phyloP scores from a whole-genome alignment of 2,888 invertebrate species.

The Agrotis exclamationis region DNA sequence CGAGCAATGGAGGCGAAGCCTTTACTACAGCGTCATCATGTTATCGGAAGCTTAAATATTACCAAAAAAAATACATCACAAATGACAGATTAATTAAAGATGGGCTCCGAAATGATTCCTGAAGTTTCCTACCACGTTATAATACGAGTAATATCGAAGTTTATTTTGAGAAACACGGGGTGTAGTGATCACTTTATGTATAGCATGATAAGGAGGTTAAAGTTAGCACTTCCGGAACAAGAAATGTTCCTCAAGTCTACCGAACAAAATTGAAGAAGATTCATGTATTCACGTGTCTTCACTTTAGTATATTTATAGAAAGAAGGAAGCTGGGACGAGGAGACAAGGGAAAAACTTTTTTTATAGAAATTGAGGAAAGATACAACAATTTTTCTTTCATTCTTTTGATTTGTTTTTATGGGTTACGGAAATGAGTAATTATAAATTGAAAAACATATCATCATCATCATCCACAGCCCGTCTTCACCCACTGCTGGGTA shows the following conservation, averaged over 20 bases:
- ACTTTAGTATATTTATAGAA: not conserved
- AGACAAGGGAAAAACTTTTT: not conserved
- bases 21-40: too few relatives aligned
- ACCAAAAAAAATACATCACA: too few relatives aligned
- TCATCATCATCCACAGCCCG: too few relatives aligned
- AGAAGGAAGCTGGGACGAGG: not conserved
- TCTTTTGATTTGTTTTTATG: not conserved
- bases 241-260: not conserved
- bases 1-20: too few relatives aligned
- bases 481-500: too few relatives aligned
- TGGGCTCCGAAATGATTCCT: too few relatives aligned
- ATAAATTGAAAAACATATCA: not conserved
- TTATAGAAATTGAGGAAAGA: not conserved
- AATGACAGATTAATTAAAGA: too few relatives aligned
- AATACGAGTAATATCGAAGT: too few relatives aligned
- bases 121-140: too few relatives aligned
- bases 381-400: not conserved
- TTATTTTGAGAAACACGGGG: too few relatives aligned
- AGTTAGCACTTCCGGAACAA: not conserved
- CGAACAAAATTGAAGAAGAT: not conserved
- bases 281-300: not conserved
- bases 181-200: too few relatives aligned
- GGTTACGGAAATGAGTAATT: not conserved
- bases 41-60: too few relatives aligned
- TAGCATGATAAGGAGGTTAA: not conserved